These are phyloP conservation scores for Lydus trimaculatus DNA, from an alignment of 2,888 invertebrate species.

Conservation along the genomic window DNA sequence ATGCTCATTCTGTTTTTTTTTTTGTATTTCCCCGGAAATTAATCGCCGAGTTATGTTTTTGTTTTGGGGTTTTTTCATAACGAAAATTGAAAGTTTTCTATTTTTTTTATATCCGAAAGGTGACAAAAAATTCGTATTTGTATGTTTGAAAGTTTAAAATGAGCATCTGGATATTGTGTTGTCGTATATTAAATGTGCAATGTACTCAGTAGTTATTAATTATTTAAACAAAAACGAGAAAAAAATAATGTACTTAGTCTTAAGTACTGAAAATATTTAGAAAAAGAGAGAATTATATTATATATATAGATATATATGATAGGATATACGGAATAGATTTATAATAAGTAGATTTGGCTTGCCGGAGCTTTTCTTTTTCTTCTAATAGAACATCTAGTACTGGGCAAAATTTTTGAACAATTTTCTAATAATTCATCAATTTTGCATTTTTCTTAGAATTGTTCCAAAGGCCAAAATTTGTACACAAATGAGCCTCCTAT, in stretches of 20 bases:
- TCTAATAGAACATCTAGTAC: conserved; percentile 34
- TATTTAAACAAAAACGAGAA: not conserved
- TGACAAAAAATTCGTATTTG: conserved; percentile 19
- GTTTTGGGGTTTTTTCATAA: no score
- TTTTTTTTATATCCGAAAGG: not conserved
- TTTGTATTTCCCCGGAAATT: not conserved
- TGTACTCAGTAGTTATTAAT: conserved; percentile 26
- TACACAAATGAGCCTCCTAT: no score
- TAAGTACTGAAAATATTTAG: conserved; percentile 16
- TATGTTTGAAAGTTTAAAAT: conserved; percentile 16
- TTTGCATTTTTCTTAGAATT: no score
- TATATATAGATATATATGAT: not conserved
- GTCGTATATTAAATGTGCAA: conserved; percentile 30
- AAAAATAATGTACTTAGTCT: conserved; percentile 26
- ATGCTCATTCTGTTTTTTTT: no score
- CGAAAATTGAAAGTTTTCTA: no score
- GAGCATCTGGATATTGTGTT: not conserved
- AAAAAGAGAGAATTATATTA: not conserved
- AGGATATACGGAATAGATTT: conserved; percentile 11
- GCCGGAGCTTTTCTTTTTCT: conserved; percentile 23
- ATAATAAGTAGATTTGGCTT: conserved; percentile 25
- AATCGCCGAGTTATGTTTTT: no score
- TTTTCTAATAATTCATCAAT: no score
- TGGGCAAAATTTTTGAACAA: no score
- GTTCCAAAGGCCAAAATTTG: no score